Percentiles rank a stretch among this genome's conserved stretches.
phyloP scores from a whole-genome alignment of 2,888 invertebrate genomes.

The Tridacna gigas region DNA sequence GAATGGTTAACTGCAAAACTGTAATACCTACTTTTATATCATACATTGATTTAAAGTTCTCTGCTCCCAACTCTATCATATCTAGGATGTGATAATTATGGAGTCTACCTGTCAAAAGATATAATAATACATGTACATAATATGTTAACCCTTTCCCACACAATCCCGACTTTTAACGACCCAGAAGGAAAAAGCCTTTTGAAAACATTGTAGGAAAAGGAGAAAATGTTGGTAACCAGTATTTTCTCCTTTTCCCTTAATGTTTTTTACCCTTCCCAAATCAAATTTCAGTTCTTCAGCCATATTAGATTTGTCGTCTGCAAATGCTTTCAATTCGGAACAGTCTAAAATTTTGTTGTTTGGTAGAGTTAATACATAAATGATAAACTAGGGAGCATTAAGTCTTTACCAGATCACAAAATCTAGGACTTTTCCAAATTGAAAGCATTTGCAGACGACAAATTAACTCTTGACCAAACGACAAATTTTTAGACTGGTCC shows the following conservation, averaged over 20 bases:
- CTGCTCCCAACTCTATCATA: constrained; percentile 97
- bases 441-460: neutral
- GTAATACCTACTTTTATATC: constrained; percentile 88
- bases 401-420: neutral
- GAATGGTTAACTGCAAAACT: neutral
- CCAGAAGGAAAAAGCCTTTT: too few relatives aligned
- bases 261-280: too few relatives aligned
- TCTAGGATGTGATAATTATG: constrained; percentile 96
- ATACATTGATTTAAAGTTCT: constrained; percentile 91
- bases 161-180: too few relatives aligned
- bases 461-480: neutral
- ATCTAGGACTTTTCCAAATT: neutral
- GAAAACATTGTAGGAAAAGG: too few relatives aligned
- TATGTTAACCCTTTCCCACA: too few relatives aligned
- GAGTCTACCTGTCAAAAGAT: constrained; percentile 88
- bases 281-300: too few relatives aligned
- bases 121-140: too few relatives aligned
- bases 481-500: too few relatives aligned
- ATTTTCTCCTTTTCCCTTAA: too few relatives aligned
- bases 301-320: neutral
- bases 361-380: too few relatives aligned
- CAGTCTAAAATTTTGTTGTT: neutral
- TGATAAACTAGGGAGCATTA: too few relatives aligned
- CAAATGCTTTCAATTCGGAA: neutral
- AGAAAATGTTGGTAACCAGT: too few relatives aligned